phyloP scores from a whole-genome alignment of 2,797 vertebrate genomes.

The Nyctibius grandis region DNA sequence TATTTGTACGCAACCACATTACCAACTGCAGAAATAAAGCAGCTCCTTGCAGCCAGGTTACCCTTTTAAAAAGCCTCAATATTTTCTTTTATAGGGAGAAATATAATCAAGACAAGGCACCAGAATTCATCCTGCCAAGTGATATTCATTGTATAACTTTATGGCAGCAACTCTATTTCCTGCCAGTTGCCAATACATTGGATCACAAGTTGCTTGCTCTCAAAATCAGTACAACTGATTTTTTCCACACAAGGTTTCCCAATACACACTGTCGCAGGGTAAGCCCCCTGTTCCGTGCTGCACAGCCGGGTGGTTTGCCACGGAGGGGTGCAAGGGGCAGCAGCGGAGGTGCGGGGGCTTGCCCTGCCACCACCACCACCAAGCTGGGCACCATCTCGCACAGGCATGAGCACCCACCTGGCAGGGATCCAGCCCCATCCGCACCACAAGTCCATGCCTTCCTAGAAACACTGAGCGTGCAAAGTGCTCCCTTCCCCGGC shows the following conservation, averaged over 20 bases:
- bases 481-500: not conserved
- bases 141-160: not conserved
- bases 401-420: accelerated
- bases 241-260: not conserved
- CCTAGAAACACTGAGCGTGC: accelerated
- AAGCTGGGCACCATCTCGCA: accelerated
- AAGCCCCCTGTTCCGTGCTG: not conserved
- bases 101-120: not conserved
- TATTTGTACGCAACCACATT: not conserved
- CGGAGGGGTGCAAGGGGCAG: not conserved
- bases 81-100: not conserved
- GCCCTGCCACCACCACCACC: not conserved
- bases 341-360: accelerated
- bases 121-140: not conserved
- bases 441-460: not conserved
- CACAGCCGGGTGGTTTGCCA: not conserved
- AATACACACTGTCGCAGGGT: accelerated
- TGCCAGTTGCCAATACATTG: not conserved
- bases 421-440: not conserved
- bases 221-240: not conserved
- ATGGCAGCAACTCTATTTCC: not conserved
- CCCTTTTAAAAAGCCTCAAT: not conserved
- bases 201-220: not conserved
- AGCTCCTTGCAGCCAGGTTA: not conserved
- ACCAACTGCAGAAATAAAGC: not conserved